Evolutionary conservation across 2,888 invertebrate genomes (phyloP), one percentile per base, ranked within the genome.

Genomic region (Barypeithes pellucidus): DNA sequence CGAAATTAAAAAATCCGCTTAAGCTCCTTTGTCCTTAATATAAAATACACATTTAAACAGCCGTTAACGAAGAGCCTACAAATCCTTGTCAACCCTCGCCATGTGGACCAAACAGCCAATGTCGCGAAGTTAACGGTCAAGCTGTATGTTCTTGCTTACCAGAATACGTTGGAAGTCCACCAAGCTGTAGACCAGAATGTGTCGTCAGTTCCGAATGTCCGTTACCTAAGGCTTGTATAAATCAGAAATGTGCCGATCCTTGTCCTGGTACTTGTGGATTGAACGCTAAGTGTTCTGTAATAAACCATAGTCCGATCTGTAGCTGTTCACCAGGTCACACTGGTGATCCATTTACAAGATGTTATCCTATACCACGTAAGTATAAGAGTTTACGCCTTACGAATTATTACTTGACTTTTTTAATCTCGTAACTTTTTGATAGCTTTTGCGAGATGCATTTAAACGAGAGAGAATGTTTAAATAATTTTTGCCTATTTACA

Each of bases 311-410:
- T 82, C 93, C 94, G 7, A 93, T 94, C 80, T 95, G 95, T 85
- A 88, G 86, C 82, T 89, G 89, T 78, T 78, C 82, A 22, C 68
- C 81, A 41, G 86, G 86, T 29, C 85, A 84, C 80, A 90, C 90
- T 70, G 95, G 95, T 41, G 92, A 95, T 89, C 92, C 95, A 33
- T 94, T 94, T 81, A 89, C 90, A 45, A 88, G 89, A 77, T 95
- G 94, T 82, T 88, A 86, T 77, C 87, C 88, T 52, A 89, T 90
- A 85, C 88, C 88, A 79, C 84, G 86, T 86, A 84, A 85, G 85
- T 73, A 57, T 41, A 24, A 62, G 14, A 4, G 8, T 2, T 16
- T 11, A n/a, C n/a, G n/a, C n/a, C n/a, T n/a, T n/a, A n/a, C n/a
- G n/a, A n/a, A n/a, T n/a, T n/a, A n/a, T n/a, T n/a, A n/a, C n/a